Percentiles rank a stretch among this genome's conserved stretches.
Evolutionary conservation across 2,797 vertebrate species (phyloP).

Genomic region (Brotula barbata): DNA sequence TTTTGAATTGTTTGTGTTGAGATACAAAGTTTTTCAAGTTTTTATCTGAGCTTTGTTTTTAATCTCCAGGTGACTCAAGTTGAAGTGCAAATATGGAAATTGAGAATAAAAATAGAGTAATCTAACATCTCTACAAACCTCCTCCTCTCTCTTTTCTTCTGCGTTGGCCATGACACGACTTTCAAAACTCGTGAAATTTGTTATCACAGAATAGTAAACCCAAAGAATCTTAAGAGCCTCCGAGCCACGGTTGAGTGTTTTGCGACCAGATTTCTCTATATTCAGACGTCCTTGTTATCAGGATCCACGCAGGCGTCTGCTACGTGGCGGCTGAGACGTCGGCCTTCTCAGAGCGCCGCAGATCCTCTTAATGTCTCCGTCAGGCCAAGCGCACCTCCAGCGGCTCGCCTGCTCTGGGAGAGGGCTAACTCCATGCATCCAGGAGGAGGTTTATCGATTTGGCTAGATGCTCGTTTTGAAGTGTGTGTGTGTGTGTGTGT

Average conservation of each 20-base stretch:
- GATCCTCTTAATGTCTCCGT: constrained; percentile 19
- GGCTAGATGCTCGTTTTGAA: background rate
- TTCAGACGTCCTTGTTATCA: constrained; percentile 49
- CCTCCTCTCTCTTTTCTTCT: too few relatives aligned
- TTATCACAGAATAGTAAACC: too few relatives aligned
- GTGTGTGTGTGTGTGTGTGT: background rate
- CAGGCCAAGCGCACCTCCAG: background rate
- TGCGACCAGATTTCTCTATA: constrained; percentile 59
- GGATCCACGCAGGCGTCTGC: constrained; percentile 32
- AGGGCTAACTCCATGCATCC: constrained; percentile 1
- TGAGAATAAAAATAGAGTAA: too few relatives aligned
- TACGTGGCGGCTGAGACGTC: constrained; percentile 5
- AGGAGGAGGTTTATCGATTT: constrained; percentile 28
- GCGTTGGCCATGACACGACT: too few relatives aligned
- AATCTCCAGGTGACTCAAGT: too few relatives aligned
- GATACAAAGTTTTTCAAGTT: too few relatives aligned
- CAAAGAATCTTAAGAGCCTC: too few relatives aligned
- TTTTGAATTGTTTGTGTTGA: too few relatives aligned
- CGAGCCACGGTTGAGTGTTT: constrained; percentile 18
- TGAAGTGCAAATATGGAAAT: too few relatives aligned
- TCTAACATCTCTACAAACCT: too few relatives aligned
- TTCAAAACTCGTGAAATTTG: too few relatives aligned
- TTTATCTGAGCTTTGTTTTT: too few relatives aligned
- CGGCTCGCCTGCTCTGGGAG: background rate
- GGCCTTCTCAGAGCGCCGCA: background rate